Evolutionary conservation across 2,797 vertebrate genomes (phyloP), one percentile per base, ranked within the genome.

Genomic region (Gallinago stenura): DNA sequence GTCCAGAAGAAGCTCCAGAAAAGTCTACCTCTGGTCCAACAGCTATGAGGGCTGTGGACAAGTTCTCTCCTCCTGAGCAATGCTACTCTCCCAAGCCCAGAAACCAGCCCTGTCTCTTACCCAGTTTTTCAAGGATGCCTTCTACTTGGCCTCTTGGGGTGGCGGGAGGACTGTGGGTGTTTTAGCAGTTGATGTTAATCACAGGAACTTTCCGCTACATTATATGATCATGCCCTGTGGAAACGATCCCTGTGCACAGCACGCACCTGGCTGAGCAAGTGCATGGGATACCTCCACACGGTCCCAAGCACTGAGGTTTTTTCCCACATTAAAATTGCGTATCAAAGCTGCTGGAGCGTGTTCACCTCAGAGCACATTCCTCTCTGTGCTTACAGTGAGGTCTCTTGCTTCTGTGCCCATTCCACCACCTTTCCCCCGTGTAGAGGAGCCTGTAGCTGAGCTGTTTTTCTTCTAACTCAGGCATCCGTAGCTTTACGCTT

Each of bases 391-490:
- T 76, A 80, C 56, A 83, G 64, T 11, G 53, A 87, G 31, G 53
- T 45, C 43, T 68, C 54, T 75, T 61, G 39, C 54, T 84, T 90
- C 76, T 6, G 3, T 35, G 54, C 28, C 33, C 54, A 69, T 0
- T 0, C 45, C 48, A 51, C 18, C 43, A 41, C 79, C 51, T 51
- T 53, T 76, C 35, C 28, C 5, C 48, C 46, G 24, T 7, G 19
- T 11, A 60, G 31, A 77, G 35, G 10, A 39, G 43, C 68, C 72
- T 73, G 45, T 46, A 81, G 69, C 26, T 90, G 72, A 71, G 65
- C 18, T 75, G 85, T 8, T 86, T 90, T 83, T 71, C 57, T 78
- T 93, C 79, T 54, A 46, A 58, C 65, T 75, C 46, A 24, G 58
- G 69, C 53, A 62, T 31, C 28, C 0, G 2, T 53, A 33, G 72